Conservation (phyloP, 1,140 invertebrate genomes). For the Heliconius melpomene region DNA sequence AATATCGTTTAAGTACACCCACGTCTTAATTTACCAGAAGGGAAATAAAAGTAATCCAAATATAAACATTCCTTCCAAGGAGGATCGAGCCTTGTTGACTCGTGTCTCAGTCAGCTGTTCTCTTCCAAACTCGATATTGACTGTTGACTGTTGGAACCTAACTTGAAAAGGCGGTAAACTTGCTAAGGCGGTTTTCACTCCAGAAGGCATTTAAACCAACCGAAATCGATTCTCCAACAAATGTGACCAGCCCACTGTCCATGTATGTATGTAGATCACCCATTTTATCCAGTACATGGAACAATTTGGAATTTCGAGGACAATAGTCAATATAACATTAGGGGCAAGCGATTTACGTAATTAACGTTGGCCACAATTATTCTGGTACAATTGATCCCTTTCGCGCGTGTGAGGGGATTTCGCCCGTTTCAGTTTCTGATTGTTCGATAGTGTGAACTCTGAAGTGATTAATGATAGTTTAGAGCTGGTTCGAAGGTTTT, state of each 20-base stretch:
- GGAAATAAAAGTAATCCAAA: too few species aligned
- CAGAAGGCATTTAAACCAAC: too few species aligned
- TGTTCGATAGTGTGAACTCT: neutral
- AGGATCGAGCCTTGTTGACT: too few species aligned
- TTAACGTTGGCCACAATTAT: conserved; percentile 3
- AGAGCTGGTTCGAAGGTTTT: neutral
- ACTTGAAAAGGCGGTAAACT: too few species aligned
- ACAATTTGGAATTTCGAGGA: neutral
- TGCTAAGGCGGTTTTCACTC: too few species aligned
- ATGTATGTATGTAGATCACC: neutral
- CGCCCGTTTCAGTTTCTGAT: neutral
- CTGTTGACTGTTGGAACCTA: too few species aligned
- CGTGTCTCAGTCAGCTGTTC: too few species aligned
- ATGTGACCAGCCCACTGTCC: neutral
- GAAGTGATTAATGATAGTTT: neutral
- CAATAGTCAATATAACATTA: conserved; percentile 8
- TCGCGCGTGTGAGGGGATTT: neutral
- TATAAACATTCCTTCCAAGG: too few species aligned
- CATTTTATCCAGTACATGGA: neutral
- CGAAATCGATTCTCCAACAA: too few species aligned
- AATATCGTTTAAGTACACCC: too few species aligned
- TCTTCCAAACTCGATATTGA: too few species aligned
- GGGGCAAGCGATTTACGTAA: conserved; percentile 9
- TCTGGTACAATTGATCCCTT: neutral
- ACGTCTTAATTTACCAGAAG: too few species aligned